Evolutionary conservation across 2,888 invertebrate species (phyloP).

Genomic region (Seira sanloemensis): DNA sequence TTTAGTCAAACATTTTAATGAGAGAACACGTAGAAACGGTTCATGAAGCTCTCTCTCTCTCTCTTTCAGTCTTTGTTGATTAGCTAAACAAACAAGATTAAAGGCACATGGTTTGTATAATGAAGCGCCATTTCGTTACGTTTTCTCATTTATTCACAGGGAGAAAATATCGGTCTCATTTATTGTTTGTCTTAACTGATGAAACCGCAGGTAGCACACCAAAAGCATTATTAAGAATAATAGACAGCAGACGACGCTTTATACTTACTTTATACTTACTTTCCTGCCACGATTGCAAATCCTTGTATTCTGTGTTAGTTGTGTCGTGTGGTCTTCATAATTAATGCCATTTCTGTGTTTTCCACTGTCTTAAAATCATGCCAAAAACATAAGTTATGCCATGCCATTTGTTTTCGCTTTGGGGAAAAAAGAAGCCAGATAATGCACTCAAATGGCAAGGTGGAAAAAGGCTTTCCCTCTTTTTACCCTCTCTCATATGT

Average conservation of each 20-base stretch:
- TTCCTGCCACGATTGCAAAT: background rate
- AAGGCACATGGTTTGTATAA: conserved; percentile 22
- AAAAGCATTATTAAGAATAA: conserved; percentile 7
- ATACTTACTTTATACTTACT: too few species aligned
- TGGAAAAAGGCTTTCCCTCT: background rate
- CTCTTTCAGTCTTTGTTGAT: too few species aligned
- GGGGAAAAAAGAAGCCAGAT: background rate
- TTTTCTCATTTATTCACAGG: conserved; percentile 18
- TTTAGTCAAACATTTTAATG: background rate
- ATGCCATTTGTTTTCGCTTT: background rate
- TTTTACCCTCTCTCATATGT: background rate
- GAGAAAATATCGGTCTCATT: conserved; percentile 40
- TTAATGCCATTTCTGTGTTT: conserved; percentile 52
- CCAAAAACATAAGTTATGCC: background rate
- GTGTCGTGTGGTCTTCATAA: conserved; percentile 55
- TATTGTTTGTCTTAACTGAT: conserved; percentile 64
- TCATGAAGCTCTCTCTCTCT: background rate
- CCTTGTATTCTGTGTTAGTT: conserved; percentile 28
- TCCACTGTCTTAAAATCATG: conserved; percentile 20
- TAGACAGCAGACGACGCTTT: conserved; percentile 35
- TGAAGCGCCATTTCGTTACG: conserved; percentile 24
- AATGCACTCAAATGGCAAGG: too few species aligned
- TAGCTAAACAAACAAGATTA: conserved; percentile 62
- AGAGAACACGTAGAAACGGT: background rate
- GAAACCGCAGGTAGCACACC: conserved; percentile 49